Conservation (phyloP, 1,140 invertebrate genomes). For the Hycleus phaleratus region DNA sequence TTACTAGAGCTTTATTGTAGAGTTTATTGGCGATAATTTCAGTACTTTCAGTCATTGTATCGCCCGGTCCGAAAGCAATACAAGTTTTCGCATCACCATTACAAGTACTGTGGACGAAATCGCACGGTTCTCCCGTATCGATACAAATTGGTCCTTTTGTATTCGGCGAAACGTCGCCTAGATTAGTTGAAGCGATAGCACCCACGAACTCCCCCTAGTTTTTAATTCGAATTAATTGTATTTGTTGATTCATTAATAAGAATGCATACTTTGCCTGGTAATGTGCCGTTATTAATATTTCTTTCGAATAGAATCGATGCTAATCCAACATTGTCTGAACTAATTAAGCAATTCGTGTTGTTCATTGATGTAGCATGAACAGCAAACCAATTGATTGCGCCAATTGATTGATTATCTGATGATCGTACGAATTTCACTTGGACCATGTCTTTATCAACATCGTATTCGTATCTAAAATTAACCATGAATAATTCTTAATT, state of each 20-base stretch:
- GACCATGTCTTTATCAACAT: conserved; percentile 76
- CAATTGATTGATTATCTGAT: conserved; percentile 51
- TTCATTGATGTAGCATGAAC: conserved; percentile 93
- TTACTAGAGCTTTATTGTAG: conserved; percentile 65
- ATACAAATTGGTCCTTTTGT: conserved; percentile 71
- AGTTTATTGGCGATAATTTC: conserved; percentile 75
- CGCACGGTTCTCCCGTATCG: conserved; percentile 64
- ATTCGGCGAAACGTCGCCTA: conserved; percentile 89
- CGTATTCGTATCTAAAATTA: conserved; percentile 59
- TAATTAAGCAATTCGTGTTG: conserved; percentile 82
- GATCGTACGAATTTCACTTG: conserved; percentile 64
- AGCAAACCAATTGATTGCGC: conserved; percentile 84
- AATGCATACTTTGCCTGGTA: conserved; percentile 59
- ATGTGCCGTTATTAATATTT: conserved; percentile 57
- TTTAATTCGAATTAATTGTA: too few relatives aligned
- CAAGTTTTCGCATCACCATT: conserved; percentile 63
- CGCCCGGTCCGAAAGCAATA: conserved; percentile 75
- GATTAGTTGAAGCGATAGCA: conserved; percentile 81
- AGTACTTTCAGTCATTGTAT: conserved; percentile 86
- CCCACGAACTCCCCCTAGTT: conserved; percentile 74
- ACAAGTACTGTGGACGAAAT: conserved; percentile 64
- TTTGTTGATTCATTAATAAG: too few relatives aligned
- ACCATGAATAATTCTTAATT: too few relatives aligned
- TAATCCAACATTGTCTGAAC: conserved; percentile 87
- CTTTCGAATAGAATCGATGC: conserved; percentile 79